Conservation (phyloP, 1,140 invertebrate genomes). For the Lineus longissimus region DNA sequence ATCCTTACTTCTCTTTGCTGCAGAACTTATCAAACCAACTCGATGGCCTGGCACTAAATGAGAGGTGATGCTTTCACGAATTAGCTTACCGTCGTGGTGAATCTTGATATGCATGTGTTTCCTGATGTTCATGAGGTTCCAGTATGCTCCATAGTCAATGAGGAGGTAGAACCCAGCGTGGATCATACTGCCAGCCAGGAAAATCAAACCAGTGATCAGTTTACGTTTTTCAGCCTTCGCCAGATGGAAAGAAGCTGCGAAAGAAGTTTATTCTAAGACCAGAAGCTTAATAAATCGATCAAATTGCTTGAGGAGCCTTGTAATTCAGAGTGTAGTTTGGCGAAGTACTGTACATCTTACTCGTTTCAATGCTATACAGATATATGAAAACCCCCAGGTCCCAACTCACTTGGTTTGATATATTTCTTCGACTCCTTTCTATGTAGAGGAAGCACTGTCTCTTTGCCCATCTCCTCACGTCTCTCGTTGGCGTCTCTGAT, state of each 20-base stretch:
- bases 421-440: slow-evolving; percentile 57
- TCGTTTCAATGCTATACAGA: too few relatives aligned
- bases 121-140: slow-evolving; percentile 66
- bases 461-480: slow-evolving; percentile 59
- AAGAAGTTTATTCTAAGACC: too few relatives aligned
- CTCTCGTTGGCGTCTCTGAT: slow-evolving; percentile 64
- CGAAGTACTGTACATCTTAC: too few relatives aligned
- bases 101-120: slow-evolving; percentile 62
- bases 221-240: slow-evolving; percentile 61
- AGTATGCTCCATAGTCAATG: slow-evolving; percentile 71
- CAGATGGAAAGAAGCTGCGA: slow-evolving; percentile 42
- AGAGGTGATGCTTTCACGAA: too few relatives aligned
- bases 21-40: too few relatives aligned
- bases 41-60: too few relatives aligned
- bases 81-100: slow-evolving; percentile 30
- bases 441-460: slow-evolving; percentile 69
- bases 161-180: slow-evolving; percentile 68
- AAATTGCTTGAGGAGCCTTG: too few relatives aligned
- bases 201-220: slow-evolving; percentile 60
- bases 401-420: slow-evolving; percentile 17
- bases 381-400: not conserved
- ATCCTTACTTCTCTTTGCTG: too few relatives aligned
- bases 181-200: slow-evolving; percentile 62
- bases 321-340: too few relatives aligned
- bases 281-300: too few relatives aligned